Percentiles rank a stretch among this genome's conserved stretches.
Conservation (phyloP, 2,113 vertebrate species). For the Apaloderma vittatum region DNA sequence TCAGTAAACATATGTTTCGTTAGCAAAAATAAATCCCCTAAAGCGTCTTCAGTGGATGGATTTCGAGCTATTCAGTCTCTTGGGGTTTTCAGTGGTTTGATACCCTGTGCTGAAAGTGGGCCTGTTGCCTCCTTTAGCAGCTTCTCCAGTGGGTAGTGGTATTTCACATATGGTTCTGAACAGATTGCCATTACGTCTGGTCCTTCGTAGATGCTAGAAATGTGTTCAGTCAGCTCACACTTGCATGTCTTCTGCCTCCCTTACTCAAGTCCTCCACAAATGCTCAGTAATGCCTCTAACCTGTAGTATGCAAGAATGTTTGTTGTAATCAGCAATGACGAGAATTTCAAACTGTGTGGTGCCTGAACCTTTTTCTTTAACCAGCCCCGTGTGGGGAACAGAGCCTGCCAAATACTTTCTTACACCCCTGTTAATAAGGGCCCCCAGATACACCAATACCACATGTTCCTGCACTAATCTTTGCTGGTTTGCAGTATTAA, state of each 20-base stretch:
- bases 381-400: neutral
- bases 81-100: neutral
- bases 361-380: neutral
- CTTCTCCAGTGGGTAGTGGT: neutral
- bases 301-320: neutral
- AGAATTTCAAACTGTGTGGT: neutral
- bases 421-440: neutral
- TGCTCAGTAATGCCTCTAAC: neutral
- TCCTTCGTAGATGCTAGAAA: neutral
- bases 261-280: neutral
- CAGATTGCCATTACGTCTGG: neutral
- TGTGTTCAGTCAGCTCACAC: neutral
- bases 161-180: neutral
- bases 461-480: neutral
- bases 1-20: neutral
- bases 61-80: neutral
- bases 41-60: neutral
- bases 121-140: neutral
- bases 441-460: neutral
- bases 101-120: neutral
- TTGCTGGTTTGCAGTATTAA: neutral
- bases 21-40: neutral
- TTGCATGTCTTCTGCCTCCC: neutral
- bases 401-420: neutral
- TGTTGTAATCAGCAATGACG: neutral